These are phyloP conservation scores for Oceanites oceanicus DNA, from an alignment of 2,113 vertebrate species.

Conservation along the genomic window DNA sequence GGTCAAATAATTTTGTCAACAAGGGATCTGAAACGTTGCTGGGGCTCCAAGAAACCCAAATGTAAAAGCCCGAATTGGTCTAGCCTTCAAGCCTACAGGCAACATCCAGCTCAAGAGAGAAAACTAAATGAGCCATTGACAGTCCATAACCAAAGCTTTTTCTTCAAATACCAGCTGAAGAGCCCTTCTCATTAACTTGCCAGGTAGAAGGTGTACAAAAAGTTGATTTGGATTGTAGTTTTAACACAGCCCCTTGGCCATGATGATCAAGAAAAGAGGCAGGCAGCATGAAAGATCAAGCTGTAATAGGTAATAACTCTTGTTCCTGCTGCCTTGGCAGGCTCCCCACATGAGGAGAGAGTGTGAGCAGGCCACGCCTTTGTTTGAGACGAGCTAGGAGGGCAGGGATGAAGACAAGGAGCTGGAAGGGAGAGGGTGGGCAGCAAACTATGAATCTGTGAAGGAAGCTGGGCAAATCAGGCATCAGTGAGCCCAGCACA, in stretches of 20 bases:
- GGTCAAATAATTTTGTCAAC: background rate
- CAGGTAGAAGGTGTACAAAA: background rate
- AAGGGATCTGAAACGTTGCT: background rate
- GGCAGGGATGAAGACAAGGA: background rate
- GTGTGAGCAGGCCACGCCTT: background rate
- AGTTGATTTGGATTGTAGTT: background rate
- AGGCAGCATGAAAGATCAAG: background rate
- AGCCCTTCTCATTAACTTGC: background rate
- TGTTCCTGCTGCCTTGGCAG: background rate
- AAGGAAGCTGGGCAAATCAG: background rate
- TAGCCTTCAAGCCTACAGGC: background rate
- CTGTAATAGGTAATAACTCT: background rate
- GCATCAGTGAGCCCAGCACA: background rate
- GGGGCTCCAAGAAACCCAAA: background rate
- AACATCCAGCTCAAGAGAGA: background rate
- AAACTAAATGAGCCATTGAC: background rate
- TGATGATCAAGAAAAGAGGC: background rate
- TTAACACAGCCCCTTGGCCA: background rate
- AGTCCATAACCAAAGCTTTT: background rate
- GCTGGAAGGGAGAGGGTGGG: background rate
- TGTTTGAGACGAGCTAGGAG: background rate
- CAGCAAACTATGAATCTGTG: background rate
- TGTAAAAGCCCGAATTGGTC: background rate
- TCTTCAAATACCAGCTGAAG: background rate
- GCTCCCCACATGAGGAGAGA: background rate